Conservation (phyloP, 2,888 invertebrate genomes). For the Entomobrya multifasciata region DNA sequence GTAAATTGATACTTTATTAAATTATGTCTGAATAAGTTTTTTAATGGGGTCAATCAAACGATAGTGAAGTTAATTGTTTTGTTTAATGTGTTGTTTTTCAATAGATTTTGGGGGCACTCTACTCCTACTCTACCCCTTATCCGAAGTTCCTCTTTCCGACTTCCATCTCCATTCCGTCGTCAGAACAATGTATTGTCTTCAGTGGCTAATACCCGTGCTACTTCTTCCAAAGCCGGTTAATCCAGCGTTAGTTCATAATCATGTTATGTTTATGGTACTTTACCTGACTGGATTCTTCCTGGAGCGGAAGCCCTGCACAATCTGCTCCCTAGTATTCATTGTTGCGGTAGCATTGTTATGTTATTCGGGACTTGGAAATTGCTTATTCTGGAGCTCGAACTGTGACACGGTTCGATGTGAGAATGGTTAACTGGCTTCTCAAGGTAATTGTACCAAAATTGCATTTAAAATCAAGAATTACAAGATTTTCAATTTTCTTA, state of each 20-base stretch:
- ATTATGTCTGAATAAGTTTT: no score
- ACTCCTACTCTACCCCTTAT: no score
- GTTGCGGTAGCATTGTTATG: slow-evolving; percentile 96
- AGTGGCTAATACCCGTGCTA: slow-evolving; percentile 98
- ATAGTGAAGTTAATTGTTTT: no score
- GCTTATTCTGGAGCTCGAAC: slow-evolving; percentile 93
- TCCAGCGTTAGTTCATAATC: slow-evolving; percentile 96
- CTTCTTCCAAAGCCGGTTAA: slow-evolving; percentile 98
- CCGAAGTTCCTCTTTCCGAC: no score
- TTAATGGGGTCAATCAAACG: no score
- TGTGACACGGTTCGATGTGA: slow-evolving; percentile 85
- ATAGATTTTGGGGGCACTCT: no score
- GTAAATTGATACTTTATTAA: no score
- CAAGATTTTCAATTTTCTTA: no score
- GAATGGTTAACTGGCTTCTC: slow-evolving; percentile 53
- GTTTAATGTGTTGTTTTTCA: no score
- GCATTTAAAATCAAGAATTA: no score
- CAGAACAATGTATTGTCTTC: slow-evolving; percentile 94
- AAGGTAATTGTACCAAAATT: no score
- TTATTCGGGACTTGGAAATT: slow-evolving; percentile 97
- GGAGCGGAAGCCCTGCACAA: slow-evolving; percentile 97
- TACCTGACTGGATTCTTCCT: slow-evolving; percentile 98
- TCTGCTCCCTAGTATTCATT: slow-evolving; percentile 97
- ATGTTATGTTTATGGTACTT: slow-evolving; percentile 98
- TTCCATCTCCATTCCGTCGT: background rate